A percentile compares a stretch with the other conserved stretches of the same genome.
Conservation (phyloP, 2,888 invertebrate genomes). For the Himalopsyche kuldschensis region DNA sequence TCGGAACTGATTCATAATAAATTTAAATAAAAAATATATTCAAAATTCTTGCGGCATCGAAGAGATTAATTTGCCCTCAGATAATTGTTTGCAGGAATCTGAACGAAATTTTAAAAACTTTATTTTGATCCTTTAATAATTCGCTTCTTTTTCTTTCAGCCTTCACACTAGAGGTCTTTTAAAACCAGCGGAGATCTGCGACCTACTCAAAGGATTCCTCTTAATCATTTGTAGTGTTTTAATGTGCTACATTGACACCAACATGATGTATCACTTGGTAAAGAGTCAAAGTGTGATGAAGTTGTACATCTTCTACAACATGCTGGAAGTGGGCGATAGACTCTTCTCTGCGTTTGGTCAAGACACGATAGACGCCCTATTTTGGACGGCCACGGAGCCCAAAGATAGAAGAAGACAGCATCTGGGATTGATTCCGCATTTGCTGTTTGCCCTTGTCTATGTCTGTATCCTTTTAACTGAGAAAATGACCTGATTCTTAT, state of each 20-base stretch:
- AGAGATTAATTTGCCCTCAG: not conserved
- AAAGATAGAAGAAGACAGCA: constrained; percentile 79
- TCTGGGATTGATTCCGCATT: constrained; percentile 85
- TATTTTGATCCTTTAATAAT: not conserved
- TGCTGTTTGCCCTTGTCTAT: constrained; percentile 89
- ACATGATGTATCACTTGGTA: constrained; percentile 95
- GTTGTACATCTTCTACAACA: constrained; percentile 98
- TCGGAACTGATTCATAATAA: no score
- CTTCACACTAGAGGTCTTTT: constrained; percentile 58
- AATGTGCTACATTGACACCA: constrained; percentile 93
- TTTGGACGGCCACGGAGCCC: constrained; percentile 98
- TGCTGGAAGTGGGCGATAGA: constrained; percentile 97
- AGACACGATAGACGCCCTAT: constrained; percentile 95
- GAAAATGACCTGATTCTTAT: no score
- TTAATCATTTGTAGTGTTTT: constrained; percentile 79
- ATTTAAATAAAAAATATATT: no score
- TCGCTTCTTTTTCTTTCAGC: constrained; percentile 45
- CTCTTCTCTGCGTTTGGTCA: constrained; percentile 96
- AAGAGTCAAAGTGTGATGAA: constrained; percentile 99
- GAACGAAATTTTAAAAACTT: no score
- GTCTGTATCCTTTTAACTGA: constrained; percentile 82
- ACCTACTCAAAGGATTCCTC: constrained; percentile 90
- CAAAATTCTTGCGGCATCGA: no score
- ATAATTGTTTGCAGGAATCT: not conserved
- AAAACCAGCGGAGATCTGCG: constrained; percentile 92